Percentiles rank a stretch among this genome's conserved stretches.
Evolutionary conservation across 2,888 invertebrate species (phyloP).

Genomic region (Andrena chrysosceles): DNA sequence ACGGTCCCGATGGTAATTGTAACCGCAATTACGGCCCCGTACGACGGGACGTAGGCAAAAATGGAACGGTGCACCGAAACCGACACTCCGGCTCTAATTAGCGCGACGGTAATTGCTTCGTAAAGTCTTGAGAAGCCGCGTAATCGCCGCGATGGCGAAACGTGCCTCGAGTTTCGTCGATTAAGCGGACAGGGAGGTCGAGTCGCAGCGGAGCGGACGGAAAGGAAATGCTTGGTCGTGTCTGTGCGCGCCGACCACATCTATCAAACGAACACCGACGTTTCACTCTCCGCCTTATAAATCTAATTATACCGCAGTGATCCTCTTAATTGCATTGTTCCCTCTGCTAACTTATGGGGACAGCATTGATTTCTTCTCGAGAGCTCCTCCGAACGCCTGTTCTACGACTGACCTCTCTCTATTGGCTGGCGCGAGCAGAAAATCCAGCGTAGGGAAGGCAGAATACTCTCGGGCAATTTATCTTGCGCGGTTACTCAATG

Average conservation of each 20-base stretch:
- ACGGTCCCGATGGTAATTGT: conserved; percentile 1
- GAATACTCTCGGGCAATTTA: conserved; percentile 37
- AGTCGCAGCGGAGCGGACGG: not conserved
- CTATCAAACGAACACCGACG: no score
- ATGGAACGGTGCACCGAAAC: conserved; percentile 54
- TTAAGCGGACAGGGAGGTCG: conserved; percentile 18
- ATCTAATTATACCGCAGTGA: no score
- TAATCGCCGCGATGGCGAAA: conserved; percentile 50
- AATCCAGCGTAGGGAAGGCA: not conserved
- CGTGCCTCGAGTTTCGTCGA: conserved; percentile 53
- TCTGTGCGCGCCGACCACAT: no score
- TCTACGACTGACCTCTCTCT: no score
- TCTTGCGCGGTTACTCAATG: conserved; percentile 56
- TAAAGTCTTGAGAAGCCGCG: conserved; percentile 58
- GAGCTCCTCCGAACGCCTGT: no score
- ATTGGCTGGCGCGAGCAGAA: not conserved
- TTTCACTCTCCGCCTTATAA: no score
- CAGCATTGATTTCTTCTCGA: no score
- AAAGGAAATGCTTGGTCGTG: not conserved
- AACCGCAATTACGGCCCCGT: conserved; percentile 27
- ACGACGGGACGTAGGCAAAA: conserved; percentile 39
- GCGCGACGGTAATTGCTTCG: conserved; percentile 63
- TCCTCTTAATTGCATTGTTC: not conserved
- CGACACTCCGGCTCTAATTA: conserved; percentile 67
- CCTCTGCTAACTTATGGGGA: no score